A percentile compares a stretch with the other conserved stretches of the same genome.
Conservation (phyloP, 1,140 invertebrate species). For the Drosophila kepulauana region DNA sequence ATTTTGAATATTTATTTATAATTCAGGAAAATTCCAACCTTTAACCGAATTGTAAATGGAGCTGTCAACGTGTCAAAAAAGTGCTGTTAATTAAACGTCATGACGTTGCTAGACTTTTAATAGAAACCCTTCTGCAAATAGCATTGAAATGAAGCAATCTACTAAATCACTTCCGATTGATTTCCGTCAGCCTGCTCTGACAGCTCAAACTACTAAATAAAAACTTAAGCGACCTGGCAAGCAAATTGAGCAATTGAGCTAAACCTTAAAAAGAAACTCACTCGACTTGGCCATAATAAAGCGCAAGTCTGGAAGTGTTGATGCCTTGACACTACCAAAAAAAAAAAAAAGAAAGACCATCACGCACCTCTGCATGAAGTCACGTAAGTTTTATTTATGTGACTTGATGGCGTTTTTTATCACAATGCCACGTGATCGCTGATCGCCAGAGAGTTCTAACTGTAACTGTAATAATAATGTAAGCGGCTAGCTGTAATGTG, state of each 20-base stretch:
- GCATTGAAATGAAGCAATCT: background rate
- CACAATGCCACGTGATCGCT: conserved; percentile 62
- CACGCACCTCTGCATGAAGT: conserved; percentile 40
- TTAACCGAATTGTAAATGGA: background rate
- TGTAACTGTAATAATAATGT: conserved; percentile 37
- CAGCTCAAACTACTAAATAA: background rate
- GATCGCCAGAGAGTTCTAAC: conserved; percentile 60
- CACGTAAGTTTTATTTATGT: conserved; percentile 66
- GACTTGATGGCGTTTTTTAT: conserved; percentile 36
- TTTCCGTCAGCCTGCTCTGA: background rate
- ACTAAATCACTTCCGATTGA: conserved; percentile 3
- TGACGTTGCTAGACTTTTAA: background rate
- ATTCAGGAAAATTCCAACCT: no score
- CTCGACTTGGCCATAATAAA: background rate
- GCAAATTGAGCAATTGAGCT: background rate
- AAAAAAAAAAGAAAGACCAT: conserved; percentile 5
- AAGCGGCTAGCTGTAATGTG: conserved; percentile 2
- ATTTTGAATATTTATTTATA: no score
- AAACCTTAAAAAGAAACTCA: background rate
- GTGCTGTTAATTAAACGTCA: background rate
- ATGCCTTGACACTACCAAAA: conserved; percentile 14
- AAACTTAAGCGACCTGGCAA: background rate
- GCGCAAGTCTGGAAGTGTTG: conserved; percentile 13
- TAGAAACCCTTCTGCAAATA: background rate
- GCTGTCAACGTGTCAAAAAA: background rate